Conservation (phyloP, 2,113 vertebrate species). For the Nerophis lumbriciformis region DNA sequence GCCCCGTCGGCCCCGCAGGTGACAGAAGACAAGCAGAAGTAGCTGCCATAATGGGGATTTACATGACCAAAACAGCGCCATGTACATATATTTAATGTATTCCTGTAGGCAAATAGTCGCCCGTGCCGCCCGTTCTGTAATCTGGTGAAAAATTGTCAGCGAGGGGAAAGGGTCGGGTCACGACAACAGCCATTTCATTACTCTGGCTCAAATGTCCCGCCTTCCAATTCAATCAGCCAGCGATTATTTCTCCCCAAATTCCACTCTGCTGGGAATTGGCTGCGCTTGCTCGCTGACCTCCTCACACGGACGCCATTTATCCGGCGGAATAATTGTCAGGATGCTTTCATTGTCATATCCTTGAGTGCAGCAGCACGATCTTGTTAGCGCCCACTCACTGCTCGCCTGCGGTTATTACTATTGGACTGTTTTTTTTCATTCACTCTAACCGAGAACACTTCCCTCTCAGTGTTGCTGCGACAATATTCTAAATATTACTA, state of each 20-base stretch:
- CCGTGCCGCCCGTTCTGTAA: slow-evolving; percentile 52
- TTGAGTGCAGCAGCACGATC: slow-evolving; percentile 61
- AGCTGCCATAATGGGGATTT: slow-evolving; percentile 59
- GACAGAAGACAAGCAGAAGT: slow-evolving; percentile 34
- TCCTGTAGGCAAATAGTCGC: slow-evolving; percentile 67
- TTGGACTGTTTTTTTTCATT: no score
- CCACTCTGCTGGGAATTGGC: slow-evolving; percentile 59
- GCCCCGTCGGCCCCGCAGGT: slow-evolving; percentile 36
- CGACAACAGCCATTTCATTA: slow-evolving; percentile 73
- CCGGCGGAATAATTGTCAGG: slow-evolving; percentile 53
- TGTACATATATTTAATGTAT: slow-evolving; percentile 54
- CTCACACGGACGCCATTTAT: slow-evolving; percentile 56
- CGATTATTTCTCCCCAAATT: slow-evolving; percentile 60
- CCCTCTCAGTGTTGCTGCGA: no score
- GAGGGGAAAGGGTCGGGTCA: slow-evolving; percentile 58
- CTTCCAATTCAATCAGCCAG: slow-evolving; percentile 66
- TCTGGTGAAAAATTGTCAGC: slow-evolving; percentile 53
- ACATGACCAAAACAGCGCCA: slow-evolving; percentile 55
- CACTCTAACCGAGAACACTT: no score
- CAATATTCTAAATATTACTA: no score
- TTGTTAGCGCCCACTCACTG: slow-evolving; percentile 38
- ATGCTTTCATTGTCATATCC: slow-evolving; percentile 62
- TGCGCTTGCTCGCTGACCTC: slow-evolving; percentile 57
- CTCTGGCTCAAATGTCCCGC: slow-evolving; percentile 55
- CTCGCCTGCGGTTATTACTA: no score